Base-by-base conservation (phyloP, 2,888 invertebrate genomes). In the Melikaiella ostensackeni region DNA sequence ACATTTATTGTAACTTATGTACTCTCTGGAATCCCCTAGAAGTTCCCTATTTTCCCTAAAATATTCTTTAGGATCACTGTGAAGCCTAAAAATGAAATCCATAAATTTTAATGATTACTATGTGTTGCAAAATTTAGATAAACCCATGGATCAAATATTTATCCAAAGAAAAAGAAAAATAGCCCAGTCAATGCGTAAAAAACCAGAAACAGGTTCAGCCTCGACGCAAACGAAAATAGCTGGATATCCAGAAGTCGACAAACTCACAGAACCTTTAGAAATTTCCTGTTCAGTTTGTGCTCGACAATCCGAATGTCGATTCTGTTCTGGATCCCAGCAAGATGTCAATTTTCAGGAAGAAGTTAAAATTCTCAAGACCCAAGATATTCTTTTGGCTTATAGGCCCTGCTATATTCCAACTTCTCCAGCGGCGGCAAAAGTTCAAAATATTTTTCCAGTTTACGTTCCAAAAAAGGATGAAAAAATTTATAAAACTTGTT, bases 331-430 rank as follows among this genome's bases (percentile, higher is more conserved):
- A 0, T 64, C 64, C 3, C 38, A 75, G 5, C 33, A 77, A 55
- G 77, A 79, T 0, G 24, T 30, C 21, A 80, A 81, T 19, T 13
- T 30, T 5, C 38, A 75, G 7, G 42, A 77, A 50, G 79, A 78
- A 0, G 21, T 27, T 27, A 79, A 80, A 75, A 35, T 64, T 64
- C 80, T 83, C 16, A 80, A 81, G 35, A 88, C 88, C 0, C 83
- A 83, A 66, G 85, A 88, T 42, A 86, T 88, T 76, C 73, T 88
- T 4, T 42, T 88, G 11, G 81, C 86, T 24, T 85, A 86, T 24
- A 84, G 82, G 57, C 84, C 86, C 2, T 86, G 86, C 57, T 85
- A 84, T 33, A 77, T 84, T 16, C 76, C 83, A 7, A 80, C 82
- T 13, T 83, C 80, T n/a, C 50, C 75, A 19, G 74, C 82, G 0